Evolutionary conservation across 2,797 vertebrate genomes (phyloP).

Genomic region (Morelia viridis): DNA sequence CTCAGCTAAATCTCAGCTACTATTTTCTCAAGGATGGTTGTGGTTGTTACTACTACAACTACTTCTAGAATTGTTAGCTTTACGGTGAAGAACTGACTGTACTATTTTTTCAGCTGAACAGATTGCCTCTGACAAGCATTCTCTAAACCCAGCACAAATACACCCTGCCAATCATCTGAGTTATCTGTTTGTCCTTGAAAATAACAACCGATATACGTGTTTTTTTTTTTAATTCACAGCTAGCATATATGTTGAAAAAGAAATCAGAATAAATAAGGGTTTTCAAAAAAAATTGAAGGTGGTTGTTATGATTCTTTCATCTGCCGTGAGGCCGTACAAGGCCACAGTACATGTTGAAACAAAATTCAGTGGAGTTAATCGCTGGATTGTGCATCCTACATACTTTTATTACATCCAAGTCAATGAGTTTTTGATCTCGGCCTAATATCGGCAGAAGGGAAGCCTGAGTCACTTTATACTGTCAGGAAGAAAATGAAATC

Average conservation of each 20-base stretch:
- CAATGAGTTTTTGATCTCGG: background rate
- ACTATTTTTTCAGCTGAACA: background rate
- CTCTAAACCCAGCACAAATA: background rate
- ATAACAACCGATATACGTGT: background rate
- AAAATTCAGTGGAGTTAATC: background rate
- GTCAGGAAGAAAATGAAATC: background rate
- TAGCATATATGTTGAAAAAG: background rate
- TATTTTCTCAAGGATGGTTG: background rate
- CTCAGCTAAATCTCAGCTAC: background rate
- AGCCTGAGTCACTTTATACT: background rate
- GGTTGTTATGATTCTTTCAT: background rate
- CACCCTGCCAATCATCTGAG: background rate
- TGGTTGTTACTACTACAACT: background rate
- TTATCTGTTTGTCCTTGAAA: background rate
- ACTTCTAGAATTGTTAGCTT: background rate
- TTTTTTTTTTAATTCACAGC: background rate
- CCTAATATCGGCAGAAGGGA: background rate
- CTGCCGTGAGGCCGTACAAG: background rate
- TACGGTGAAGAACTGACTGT: background rate
- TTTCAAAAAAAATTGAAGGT: background rate
- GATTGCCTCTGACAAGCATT: background rate
- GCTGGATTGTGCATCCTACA: background rate
- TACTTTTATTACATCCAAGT: background rate
- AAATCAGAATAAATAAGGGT: background rate
- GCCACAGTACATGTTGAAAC: accelerated